Evolutionary conservation across 2,888 invertebrate species (phyloP), one percentile per base, ranked within the genome.

Genomic region (Pammene aurita): DNA sequence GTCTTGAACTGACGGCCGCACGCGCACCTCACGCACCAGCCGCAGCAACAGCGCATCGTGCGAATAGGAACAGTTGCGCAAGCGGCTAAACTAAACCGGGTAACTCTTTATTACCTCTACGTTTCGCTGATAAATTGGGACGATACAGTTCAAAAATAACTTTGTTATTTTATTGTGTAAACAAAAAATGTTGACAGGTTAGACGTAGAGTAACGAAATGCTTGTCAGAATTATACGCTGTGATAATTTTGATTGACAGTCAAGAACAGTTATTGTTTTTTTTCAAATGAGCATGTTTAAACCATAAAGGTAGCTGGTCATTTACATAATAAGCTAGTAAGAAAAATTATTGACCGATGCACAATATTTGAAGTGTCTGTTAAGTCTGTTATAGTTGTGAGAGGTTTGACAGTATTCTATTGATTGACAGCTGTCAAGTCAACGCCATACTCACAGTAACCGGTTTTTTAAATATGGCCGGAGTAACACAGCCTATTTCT

Each of bases 31-130:
- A 48, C 52, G 50, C 42, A 34, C 16, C 26, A 14, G 14, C n/a
- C 18, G 34, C 58, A 34, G 6, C 38, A 38, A 18, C 50, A 38
- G 38, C 44, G 74, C 77, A 81, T 84, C 87, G 86, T 87, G 89
- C 88, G 86, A 89, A 89, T 86, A 86, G 81, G 80, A 78, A 75
- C 85, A 81, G 82, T 90, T 90, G 88, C 90, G 89, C 87, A 90
- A 90, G 80, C 81, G 80, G 4, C 69, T 74, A 75, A 71, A 73
- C 75, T 72, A 72, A 54, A 67, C 71, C 70, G 72, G 76, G 77
- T 81, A 80, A 80, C 77, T 80, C 80, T 86, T 83, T 84, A 87
- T 83, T 83, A 75, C 80, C 72, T 79, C 61, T 74, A 76, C 74
- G 72, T 76, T 62, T 63, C 69, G 72, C 74, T 75, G 80, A 85